A percentile compares a stretch with the other conserved stretches of the same genome.
phyloP scores from a whole-genome alignment of 2,797 vertebrate species.

The Chromis chromis region DNA sequence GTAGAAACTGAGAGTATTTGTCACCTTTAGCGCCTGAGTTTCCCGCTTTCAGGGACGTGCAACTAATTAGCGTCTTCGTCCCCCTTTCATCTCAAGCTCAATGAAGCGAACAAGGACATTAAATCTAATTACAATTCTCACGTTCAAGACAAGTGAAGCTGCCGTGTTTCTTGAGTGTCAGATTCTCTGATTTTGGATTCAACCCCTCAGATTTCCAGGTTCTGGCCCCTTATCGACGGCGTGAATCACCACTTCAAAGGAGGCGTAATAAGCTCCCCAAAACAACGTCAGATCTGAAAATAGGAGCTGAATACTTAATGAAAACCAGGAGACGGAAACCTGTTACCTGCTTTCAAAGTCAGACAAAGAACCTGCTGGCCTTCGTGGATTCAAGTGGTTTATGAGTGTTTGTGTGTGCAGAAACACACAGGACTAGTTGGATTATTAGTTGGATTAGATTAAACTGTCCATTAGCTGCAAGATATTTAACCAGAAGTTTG shows the following conservation, averaged over 20 bases:
- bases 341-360: constrained; percentile 19
- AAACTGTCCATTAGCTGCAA: background rate
- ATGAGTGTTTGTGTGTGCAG: background rate
- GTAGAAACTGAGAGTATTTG: constrained; percentile 4
- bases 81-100: background rate
- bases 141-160: background rate
- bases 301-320: constrained; percentile 38
- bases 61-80: constrained; percentile 25
- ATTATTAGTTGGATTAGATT: constrained; percentile 5
- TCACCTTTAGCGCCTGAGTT: background rate
- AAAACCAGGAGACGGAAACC: constrained; percentile 19
- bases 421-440: background rate
- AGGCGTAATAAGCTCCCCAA: constrained; percentile 52
- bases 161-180: background rate
- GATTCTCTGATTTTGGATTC: background rate
- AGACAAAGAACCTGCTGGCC: constrained; percentile 1
- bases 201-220: background rate
- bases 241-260: constrained; percentile 63
- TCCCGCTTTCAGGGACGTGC: constrained; percentile 16
- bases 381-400: background rate
- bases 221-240: background rate
- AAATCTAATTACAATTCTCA: background rate
- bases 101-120: background rate
- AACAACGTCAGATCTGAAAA: constrained; percentile 39
- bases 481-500: constrained; percentile 1